Base-by-base conservation (phyloP, 2,797 vertebrate species). In the Lacerta viridis region DNA sequence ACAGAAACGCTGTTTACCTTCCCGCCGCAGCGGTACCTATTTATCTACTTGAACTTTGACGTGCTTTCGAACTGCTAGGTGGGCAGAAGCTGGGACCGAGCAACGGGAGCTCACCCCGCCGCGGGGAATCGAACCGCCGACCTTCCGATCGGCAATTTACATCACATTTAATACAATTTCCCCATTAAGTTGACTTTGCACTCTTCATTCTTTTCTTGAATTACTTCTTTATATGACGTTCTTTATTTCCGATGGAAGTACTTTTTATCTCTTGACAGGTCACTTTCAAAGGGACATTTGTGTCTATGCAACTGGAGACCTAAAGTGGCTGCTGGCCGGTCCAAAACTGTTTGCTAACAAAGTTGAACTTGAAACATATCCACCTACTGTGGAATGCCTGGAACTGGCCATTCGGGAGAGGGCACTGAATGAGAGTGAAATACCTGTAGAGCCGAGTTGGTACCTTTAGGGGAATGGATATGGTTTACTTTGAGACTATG, bases 321-420 rank as follows among this genome's bases (percentile, higher is more conserved):
- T 97, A 33, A 94, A 94, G 80, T 97, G 97, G 97, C 93, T 97
- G 85, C 90, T 95, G 55, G 93, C 96, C 72, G 95, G 94, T 0
- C 80, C 17, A 23, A 76, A 27, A 94, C 89, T 97, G 80, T 97
- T 97, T 89, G 97, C 97, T 68, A 97, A 97, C 93, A 97, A 97
- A 92, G 97, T 97, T 94, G 97, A 97, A 89, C 92, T 97, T 3
- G 93, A 89, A 80, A 93, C 94, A 0, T 97, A 97, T 50, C 97
- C 97, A 1, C 95, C 95, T 3, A 97, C 96, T 0, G 83, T 97
- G 89, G 97, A 97, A 90, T 97, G 97, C 89, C 92, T 97, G 33
- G 97, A 97, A 80, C 90, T 97, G 90, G 94, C 93, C 72, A 94
- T 96, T 81, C 95, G 97, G 23, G 96, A 97, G 78, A 95, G 95